These are phyloP conservation scores for Apodemia duryi DNA, from an alignment of 2,888 invertebrate species.

Conservation along the genomic window DNA sequence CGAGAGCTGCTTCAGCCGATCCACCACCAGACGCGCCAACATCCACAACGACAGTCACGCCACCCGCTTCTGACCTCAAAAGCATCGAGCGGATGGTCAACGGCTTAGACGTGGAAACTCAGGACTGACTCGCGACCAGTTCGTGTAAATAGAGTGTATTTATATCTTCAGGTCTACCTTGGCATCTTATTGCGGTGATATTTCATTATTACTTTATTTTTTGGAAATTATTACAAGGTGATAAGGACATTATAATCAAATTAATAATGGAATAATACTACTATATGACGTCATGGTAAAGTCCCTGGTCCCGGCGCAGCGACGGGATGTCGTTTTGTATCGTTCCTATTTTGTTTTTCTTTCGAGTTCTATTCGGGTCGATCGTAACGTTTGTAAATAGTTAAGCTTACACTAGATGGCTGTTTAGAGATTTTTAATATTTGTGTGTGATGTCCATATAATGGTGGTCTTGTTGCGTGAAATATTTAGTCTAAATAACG, in stretches of 20 bases:
- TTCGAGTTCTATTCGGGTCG: slow-evolving; percentile 75
- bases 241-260: not conserved
- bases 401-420: slow-evolving; percentile 66
- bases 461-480: slow-evolving; percentile 16
- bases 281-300: not conserved
- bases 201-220: no score
- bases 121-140: slow-evolving; percentile 58
- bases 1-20: slow-evolving; percentile 74
- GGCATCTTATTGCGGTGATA: no score
- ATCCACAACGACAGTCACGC: slow-evolving; percentile 74
- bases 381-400: slow-evolving; percentile 75
- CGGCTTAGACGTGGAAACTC: slow-evolving; percentile 92
- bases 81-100: slow-evolving; percentile 99
- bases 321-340: slow-evolving; percentile 67
- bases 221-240: not conserved
- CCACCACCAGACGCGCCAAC: slow-evolving; percentile 78
- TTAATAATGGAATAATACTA: not conserved
- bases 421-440: slow-evolving; percentile 38
- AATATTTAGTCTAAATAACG: slow-evolving; percentile 21
- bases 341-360: slow-evolving; percentile 77
- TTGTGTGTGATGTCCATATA: slow-evolving; percentile 28
- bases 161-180: slow-evolving; percentile 42
- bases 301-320: slow-evolving; percentile 26
- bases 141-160: slow-evolving; percentile 73
- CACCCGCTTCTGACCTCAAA: slow-evolving; percentile 90